Evolutionary conservation across 2,113 vertebrate species (phyloP).

Genomic region (Taxidea taxus): DNA sequence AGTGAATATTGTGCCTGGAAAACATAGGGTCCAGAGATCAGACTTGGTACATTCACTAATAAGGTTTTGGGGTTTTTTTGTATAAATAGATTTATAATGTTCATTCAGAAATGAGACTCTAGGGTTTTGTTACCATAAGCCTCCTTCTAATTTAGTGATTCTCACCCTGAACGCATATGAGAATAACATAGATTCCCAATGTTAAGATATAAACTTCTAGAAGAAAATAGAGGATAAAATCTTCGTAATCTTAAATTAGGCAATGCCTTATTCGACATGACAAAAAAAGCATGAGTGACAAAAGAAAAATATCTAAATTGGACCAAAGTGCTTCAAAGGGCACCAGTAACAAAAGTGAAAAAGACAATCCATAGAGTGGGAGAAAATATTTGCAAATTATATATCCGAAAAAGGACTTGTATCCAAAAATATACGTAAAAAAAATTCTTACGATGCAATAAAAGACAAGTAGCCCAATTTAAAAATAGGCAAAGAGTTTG

Average conservation of each 20-base stretch:
- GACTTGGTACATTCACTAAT: not conserved
- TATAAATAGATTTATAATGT: not conserved
- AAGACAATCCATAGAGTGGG: not conserved
- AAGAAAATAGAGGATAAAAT: not conserved
- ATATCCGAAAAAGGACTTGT: not conserved
- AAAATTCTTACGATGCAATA: not conserved
- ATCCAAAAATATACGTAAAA: not conserved
- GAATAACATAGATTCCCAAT: not conserved
- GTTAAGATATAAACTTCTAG: not conserved
- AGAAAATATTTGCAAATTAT: not conserved
- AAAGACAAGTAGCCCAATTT: constrained; percentile 11
- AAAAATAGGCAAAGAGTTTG: not conserved
- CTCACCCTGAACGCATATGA: not conserved
- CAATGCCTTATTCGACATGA: not conserved
- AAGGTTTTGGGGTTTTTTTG: not conserved
- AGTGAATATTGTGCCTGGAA: constrained; percentile 81
- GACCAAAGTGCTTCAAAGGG: not conserved
- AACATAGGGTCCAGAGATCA: constrained; percentile 39
- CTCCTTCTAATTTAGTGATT: not conserved
- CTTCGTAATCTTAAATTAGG: not conserved
- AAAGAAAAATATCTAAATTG: not conserved
- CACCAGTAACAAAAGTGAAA: not conserved
- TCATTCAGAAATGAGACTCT: not conserved
- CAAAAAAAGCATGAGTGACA: not conserved
- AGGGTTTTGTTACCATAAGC: not conserved